Evolutionary conservation across 2,888 invertebrate genomes (phyloP).

Genomic region (Drosophila suboccidentalis): DNA sequence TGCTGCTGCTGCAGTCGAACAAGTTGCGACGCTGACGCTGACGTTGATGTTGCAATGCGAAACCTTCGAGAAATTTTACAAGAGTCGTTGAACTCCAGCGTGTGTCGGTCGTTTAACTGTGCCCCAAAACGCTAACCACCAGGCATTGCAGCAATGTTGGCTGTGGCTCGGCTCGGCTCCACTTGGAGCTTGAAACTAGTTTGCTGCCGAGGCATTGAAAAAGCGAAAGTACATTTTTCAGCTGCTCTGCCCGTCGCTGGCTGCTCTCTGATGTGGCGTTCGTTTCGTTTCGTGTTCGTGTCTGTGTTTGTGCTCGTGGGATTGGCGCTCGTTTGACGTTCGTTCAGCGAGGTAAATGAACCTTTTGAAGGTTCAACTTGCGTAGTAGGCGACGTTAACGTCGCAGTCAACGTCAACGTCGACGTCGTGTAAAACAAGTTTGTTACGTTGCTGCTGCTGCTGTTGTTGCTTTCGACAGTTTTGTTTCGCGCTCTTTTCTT

Average conservation of each 20-base stretch:
- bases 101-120: conserved; percentile 67
- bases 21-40: conserved; percentile 60
- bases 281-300: conserved; percentile 27
- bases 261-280: conserved; percentile 24
- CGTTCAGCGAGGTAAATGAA: conserved; percentile 83
- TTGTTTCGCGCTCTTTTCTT: conserved; percentile 66
- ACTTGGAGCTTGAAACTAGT: conserved; percentile 73
- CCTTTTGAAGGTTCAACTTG: conserved; percentile 85
- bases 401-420: conserved; percentile 6
- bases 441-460: conserved; percentile 70
- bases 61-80: conserved; percentile 85
- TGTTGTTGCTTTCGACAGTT: conserved; percentile 39
- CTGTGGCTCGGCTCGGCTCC: conserved; percentile 54
- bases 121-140: conserved; percentile 59
- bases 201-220: conserved; percentile 85
- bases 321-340: conserved; percentile 32
- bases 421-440: conserved; percentile 75
- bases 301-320: conserved; percentile 10
- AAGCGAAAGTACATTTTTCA: conserved; percentile 85
- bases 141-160: conserved; percentile 72
- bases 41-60: conserved; percentile 78
- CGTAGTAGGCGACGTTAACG: conserved; percentile 73
- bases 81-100: conserved; percentile 83
- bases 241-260: conserved; percentile 33
- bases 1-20: conserved; percentile 57